Evolutionary conservation across 2,113 vertebrate species (phyloP).

Genomic region (Bos taurus): DNA sequence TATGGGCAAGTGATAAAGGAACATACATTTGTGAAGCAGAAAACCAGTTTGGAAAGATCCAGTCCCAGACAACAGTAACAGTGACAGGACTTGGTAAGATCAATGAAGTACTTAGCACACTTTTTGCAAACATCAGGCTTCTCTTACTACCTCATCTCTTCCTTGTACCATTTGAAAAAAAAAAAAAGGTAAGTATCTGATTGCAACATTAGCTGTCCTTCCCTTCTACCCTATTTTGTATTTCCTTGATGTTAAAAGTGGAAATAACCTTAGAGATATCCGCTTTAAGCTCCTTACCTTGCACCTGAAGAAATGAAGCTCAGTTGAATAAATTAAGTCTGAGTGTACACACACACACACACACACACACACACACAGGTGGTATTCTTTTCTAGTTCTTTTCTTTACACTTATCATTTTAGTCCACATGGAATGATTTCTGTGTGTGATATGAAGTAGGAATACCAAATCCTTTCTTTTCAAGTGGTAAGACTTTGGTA

Average conservation of each 20-base stretch:
- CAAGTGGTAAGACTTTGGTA: background rate
- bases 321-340: background rate
- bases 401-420: background rate
- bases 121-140: background rate
- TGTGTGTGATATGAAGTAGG: background rate
- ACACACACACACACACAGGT: background rate
- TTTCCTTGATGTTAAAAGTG: background rate
- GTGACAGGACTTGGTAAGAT: constrained; percentile 94
- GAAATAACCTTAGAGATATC: background rate
- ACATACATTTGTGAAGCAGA: constrained; percentile 93
- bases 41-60: constrained; percentile 94
- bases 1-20: constrained; percentile 93
- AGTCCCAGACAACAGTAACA: constrained; percentile 84
- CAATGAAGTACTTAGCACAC: background rate
- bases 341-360: background rate
- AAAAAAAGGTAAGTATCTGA: background rate
- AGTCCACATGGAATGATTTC: background rate
- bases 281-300: background rate
- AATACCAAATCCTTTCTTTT: background rate
- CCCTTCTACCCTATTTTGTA: background rate
- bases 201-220: background rate
- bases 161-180: background rate
- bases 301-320: background rate
- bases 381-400: background rate
- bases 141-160: background rate